Conservation (phyloP, 2,113 vertebrate genomes). For the Grallaria varia region DNA sequence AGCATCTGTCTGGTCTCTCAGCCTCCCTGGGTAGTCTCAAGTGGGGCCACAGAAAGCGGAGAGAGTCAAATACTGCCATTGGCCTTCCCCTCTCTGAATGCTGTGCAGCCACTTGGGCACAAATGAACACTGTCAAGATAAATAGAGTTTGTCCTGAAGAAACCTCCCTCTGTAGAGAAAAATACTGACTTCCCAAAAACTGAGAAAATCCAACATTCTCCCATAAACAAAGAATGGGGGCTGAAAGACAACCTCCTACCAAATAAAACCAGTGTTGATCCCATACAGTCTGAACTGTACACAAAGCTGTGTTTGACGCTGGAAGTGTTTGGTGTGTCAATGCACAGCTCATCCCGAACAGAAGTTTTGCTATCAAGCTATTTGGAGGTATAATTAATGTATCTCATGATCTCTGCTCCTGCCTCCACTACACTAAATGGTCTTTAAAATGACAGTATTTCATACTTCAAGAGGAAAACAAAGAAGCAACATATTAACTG, state of each 20-base stretch:
- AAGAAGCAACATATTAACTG: fast-evolving
- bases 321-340: neutral
- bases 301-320: neutral
- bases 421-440: neutral
- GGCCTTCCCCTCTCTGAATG: neutral
- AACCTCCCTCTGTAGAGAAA: neutral
- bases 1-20: neutral
- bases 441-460: neutral
- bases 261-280: neutral
- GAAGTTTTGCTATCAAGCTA: neutral
- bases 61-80: neutral
- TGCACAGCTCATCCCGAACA: neutral
- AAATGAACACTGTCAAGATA: neutral
- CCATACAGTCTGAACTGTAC: neutral
- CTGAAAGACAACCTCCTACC: neutral
- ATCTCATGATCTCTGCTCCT: neutral
- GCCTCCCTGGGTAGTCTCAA: neutral
- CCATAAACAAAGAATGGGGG: neutral
- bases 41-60: neutral
- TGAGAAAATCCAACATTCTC: neutral
- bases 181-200: neutral
- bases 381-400: neutral
- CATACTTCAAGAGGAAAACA: neutral
- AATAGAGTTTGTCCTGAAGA: neutral
- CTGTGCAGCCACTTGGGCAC: neutral